A percentile compares a stretch with the other conserved stretches of the same genome.
Conservation (phyloP, 2,797 vertebrate genomes). For the Otus scops region DNA sequence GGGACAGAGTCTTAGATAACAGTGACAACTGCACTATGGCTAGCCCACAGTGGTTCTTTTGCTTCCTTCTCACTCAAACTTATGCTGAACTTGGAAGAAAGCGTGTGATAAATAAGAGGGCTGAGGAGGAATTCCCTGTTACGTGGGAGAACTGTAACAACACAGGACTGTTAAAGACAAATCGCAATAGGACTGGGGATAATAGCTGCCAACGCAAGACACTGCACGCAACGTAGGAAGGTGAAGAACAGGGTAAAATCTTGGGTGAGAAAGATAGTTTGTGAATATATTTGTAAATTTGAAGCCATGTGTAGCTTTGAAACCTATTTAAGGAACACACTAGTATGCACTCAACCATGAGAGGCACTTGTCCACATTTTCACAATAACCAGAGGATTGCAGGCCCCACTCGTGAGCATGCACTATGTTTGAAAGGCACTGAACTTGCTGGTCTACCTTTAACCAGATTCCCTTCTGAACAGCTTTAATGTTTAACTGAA, state of each 20-base stretch:
- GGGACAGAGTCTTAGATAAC: background rate
- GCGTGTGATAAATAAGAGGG: background rate
- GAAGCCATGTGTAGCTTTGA: background rate
- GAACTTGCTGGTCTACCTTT: background rate
- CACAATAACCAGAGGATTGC: background rate
- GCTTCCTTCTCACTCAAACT: background rate
- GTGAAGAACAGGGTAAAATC: background rate
- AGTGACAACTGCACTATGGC: background rate
- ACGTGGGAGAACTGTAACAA: background rate
- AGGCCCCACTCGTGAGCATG: background rate
- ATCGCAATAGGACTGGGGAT: background rate
- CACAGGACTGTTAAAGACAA: background rate
- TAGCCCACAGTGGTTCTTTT: background rate
- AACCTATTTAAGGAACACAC: background rate
- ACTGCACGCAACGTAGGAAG: background rate
- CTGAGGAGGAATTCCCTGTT: slow-evolving; percentile 18
- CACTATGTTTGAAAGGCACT: background rate
- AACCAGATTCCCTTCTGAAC: background rate
- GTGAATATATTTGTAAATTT: background rate
- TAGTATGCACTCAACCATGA: accelerated
- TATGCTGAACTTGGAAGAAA: background rate
- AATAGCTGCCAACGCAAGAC: background rate
- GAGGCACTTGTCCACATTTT: background rate
- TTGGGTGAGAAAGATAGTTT: background rate
- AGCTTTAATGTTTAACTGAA: background rate